A percentile compares a stretch with the other conserved stretches of the same genome.
These are phyloP conservation scores for Xiphias gladius DNA, from an alignment of 2,113 vertebrate species.

Conservation along the genomic window DNA sequence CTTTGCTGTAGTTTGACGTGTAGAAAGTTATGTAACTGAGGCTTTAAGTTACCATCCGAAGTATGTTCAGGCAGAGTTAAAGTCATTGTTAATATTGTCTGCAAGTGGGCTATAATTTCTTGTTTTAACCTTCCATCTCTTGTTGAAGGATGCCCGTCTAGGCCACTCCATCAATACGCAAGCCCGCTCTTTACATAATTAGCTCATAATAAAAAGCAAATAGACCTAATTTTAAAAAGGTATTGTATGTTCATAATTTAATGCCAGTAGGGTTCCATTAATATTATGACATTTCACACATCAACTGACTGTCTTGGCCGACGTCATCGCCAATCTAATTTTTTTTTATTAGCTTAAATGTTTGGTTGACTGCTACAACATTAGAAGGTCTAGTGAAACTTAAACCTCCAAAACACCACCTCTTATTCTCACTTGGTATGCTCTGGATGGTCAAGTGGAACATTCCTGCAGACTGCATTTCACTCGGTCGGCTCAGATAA, in stretches of 20 bases:
- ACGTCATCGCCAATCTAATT: constrained; percentile 47
- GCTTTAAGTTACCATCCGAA: neutral
- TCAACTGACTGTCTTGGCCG: constrained; percentile 41
- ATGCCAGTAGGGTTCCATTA: constrained; percentile 5
- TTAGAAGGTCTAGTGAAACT: constrained; percentile 74
- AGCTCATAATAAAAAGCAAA: neutral
- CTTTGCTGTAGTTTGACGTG: neutral
- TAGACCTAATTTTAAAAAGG: neutral
- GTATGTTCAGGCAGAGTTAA: neutral
- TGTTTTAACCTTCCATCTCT: neutral
- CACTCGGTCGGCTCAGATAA: constrained; percentile 75
- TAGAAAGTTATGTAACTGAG: too few relatives aligned
- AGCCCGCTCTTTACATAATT: neutral
- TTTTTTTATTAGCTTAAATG: constrained; percentile 75
- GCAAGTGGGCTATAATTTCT: neutral
- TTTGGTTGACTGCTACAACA: constrained; percentile 68
- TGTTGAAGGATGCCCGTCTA: neutral
- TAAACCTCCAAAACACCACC: constrained; percentile 50
- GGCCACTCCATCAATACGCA: neutral
- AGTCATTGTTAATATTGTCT: neutral
- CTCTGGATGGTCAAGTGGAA: constrained; percentile 84
- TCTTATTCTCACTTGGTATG: constrained; percentile 77
- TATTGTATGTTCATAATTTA: neutral
- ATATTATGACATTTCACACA: constrained; percentile 52
- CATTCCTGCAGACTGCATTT: constrained; percentile 79